Conservation (phyloP, 2,113 vertebrate species). For the Lutjanus erythropterus region DNA sequence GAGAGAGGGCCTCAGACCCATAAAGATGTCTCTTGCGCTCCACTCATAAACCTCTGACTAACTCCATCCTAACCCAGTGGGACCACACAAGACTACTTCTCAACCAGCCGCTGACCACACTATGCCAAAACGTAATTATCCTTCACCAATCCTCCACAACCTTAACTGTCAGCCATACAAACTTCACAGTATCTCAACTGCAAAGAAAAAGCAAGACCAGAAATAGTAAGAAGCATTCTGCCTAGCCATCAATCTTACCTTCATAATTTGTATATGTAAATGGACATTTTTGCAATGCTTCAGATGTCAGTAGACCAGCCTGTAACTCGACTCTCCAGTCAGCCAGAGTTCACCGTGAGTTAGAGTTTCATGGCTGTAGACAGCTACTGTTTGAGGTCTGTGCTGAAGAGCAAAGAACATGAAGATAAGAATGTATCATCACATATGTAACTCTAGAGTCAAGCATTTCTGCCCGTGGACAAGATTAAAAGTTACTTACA, state of each 20-base stretch:
- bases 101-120: slow-evolving; percentile 3
- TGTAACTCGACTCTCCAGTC: slow-evolving; percentile 44
- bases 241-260: not conserved
- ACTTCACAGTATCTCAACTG: not conserved
- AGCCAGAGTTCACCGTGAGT: slow-evolving; percentile 37
- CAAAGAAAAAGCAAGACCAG: not conserved
- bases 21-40: slow-evolving; percentile 68
- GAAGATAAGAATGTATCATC: slow-evolving; percentile 14
- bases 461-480: slow-evolving; percentile 8
- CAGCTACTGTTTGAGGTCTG: slow-evolving; percentile 30
- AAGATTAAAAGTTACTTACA: slow-evolving; percentile 32
- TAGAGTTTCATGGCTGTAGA: slow-evolving; percentile 15
- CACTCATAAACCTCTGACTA: slow-evolving; percentile 59
- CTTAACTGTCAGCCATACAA: not conserved
- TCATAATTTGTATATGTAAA: slow-evolving; percentile 26
- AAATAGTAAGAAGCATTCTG: not conserved
- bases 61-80: slow-evolving; percentile 20
- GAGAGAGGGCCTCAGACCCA: slow-evolving; percentile 38
- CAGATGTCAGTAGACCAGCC: not conserved
- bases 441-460: slow-evolving; percentile 21
- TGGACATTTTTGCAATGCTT: slow-evolving; percentile 23
- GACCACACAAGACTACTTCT: slow-evolving; percentile 57
- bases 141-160: not conserved
- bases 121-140: not conserved
- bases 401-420: not conserved